phyloP scores from a whole-genome alignment of 2,888 invertebrate species.

The Dyspetes luteomarginatus region DNA sequence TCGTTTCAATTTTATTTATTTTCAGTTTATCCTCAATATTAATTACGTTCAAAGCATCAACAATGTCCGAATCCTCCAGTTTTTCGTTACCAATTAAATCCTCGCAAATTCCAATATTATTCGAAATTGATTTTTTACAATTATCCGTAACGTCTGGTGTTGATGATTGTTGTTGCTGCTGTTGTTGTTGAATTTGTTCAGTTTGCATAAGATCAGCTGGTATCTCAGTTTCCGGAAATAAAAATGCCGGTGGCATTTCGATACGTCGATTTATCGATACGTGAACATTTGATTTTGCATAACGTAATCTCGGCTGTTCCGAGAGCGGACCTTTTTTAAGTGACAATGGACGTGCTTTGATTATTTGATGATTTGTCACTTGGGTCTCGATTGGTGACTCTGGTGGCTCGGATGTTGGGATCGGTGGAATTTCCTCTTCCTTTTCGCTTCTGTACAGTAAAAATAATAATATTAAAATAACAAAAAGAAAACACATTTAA shows the following conservation, averaged over 20 bases:
- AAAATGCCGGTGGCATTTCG: slow-evolving; percentile 92
- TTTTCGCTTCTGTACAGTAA: slow-evolving; percentile 75
- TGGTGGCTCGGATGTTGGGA: slow-evolving; percentile 81
- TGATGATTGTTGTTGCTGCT: slow-evolving; percentile 65
- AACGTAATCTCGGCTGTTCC: slow-evolving; percentile 91
- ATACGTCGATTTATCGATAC: slow-evolving; percentile 90
- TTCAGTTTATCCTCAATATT: slow-evolving; percentile 81
- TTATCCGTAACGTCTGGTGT: slow-evolving; percentile 75
- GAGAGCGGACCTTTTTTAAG: slow-evolving; percentile 92
- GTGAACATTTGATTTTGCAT: slow-evolving; percentile 86
- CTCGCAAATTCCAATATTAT: slow-evolving; percentile 43
- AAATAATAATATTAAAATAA: slow-evolving; percentile 18
- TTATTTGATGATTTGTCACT: slow-evolving; percentile 80
- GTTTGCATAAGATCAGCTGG: slow-evolving; percentile 85
- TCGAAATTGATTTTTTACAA: slow-evolving; percentile 65
- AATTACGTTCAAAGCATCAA: slow-evolving; percentile 81
- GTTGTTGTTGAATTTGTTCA: slow-evolving; percentile 78
- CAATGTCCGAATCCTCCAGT: slow-evolving; percentile 80
- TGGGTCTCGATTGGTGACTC: slow-evolving; percentile 81
- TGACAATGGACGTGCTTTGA: slow-evolving; percentile 93
- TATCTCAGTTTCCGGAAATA: slow-evolving; percentile 91
- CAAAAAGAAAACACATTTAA: background rate
- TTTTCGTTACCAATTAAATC: slow-evolving; percentile 75
- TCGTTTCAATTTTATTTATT: slow-evolving; percentile 70
- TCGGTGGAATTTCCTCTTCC: slow-evolving; percentile 80